Conservation (phyloP, 2,888 invertebrate species). For the Timandra comae region DNA sequence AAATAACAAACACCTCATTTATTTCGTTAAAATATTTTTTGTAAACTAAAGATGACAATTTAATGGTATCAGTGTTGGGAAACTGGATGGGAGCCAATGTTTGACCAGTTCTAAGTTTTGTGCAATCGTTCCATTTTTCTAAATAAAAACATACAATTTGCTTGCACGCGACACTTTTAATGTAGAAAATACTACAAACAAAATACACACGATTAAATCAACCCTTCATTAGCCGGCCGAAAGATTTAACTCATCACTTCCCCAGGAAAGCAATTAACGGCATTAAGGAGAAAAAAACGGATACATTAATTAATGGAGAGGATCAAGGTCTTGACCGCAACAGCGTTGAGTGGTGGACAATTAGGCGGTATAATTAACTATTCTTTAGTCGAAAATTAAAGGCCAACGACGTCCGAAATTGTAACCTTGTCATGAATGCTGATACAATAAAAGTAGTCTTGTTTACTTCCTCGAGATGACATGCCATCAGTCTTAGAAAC, state of each 20-base stretch:
- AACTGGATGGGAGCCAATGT: conserved; percentile 65
- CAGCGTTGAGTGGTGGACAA: conserved; percentile 39
- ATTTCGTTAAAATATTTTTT: conserved; percentile 17
- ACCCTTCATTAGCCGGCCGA: conserved; percentile 44
- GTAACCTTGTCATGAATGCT: conserved; percentile 31
- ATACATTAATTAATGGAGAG: conserved; percentile 67
- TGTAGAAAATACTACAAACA: conserved; percentile 10
- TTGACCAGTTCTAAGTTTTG: conserved; percentile 63
- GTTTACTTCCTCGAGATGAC: conserved; percentile 35
- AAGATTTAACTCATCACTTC: conserved; percentile 51
- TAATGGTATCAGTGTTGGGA: conserved; percentile 58
- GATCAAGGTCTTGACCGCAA: conserved; percentile 58
- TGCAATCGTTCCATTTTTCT: conserved; percentile 76
- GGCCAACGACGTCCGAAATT: conserved; percentile 20
- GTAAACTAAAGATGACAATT: conserved; percentile 49
- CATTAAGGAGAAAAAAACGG: conserved; percentile 63
- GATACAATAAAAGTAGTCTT: conserved; percentile 23
- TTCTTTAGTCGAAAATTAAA: conserved; percentile 22
- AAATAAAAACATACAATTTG: conserved; percentile 53
- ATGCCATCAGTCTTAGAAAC: conserved; percentile 39
- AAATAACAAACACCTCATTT: conserved; percentile 9
- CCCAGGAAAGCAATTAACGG: conserved; percentile 58
- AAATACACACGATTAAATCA: too few relatives aligned
- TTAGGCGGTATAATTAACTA: conserved; percentile 36
- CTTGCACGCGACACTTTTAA: conserved; percentile 60